phyloP scores from a whole-genome alignment of 2,888 invertebrate species.

The Caenorhabditis sp. region DNA sequence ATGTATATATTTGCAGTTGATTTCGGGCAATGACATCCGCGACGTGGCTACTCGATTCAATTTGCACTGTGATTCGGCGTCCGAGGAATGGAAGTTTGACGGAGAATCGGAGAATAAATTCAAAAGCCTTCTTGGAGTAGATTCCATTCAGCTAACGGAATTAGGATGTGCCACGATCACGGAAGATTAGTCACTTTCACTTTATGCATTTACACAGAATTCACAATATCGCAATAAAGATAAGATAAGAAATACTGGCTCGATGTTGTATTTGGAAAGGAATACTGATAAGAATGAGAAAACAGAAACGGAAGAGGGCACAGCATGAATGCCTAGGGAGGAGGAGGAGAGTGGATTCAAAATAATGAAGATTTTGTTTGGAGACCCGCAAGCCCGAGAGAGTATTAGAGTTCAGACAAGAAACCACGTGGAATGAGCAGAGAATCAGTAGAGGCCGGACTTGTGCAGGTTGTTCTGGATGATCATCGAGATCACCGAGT shows the following conservation, averaged over 20 bases:
- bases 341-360: too few species aligned
- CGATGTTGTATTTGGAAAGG: not conserved
- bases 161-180: constrained; percentile 28
- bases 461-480: constrained; percentile 78
- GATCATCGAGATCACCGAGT: constrained; percentile 77
- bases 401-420: not conserved
- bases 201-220: too few species aligned
- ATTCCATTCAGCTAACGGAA: constrained; percentile 1
- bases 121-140: constrained; percentile 11
- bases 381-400: too few species aligned
- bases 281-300: not conserved
- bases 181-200: not conserved
- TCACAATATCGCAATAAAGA: not conserved
- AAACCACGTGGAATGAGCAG: not conserved
- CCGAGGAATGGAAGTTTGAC: constrained; percentile 19
- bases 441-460: constrained; percentile 73
- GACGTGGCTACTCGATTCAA: constrained; percentile 31
- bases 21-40: constrained; percentile 25
- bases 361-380: too few species aligned
- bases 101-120: constrained; percentile 17
- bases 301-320: not conserved
- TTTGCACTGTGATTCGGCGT: constrained; percentile 15
- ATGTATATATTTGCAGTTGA: constrained; percentile 15
- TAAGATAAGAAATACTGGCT: not conserved
- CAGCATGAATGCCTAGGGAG: too few species aligned